Percentiles rank a stretch among this genome's conserved stretches.
Conservation (phyloP, 1,140 invertebrate genomes). For the Megalopta genalis region DNA sequence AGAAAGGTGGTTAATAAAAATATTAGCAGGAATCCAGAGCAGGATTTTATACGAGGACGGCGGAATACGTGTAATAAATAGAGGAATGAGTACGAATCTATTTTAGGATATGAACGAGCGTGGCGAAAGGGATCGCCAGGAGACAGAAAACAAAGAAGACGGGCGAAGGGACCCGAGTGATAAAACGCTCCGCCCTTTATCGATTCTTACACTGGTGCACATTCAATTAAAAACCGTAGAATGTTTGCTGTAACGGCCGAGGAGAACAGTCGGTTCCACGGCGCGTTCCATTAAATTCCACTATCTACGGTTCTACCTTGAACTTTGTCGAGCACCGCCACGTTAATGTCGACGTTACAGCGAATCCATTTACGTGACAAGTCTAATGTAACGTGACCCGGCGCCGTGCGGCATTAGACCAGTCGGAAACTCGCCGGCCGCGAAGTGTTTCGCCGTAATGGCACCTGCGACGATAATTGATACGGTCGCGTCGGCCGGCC, state of each 20-base stretch:
- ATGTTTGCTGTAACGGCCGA: not conserved
- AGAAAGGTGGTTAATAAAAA: too few relatives aligned
- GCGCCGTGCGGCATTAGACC: constrained; percentile 16
- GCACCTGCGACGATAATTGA: constrained; percentile 32
- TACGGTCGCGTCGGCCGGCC: not conserved
- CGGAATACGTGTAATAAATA: too few relatives aligned
- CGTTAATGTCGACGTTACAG: constrained; percentile 23
- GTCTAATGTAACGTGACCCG: constrained; percentile 31
- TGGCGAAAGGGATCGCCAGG: too few relatives aligned
- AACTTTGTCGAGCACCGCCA: constrained; percentile 18
- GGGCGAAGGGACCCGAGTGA: too few relatives aligned
- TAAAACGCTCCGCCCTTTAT: too few relatives aligned
- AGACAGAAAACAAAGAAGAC: too few relatives aligned
- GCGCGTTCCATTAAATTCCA: not conserved
- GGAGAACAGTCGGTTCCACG: not conserved
- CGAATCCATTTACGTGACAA: constrained; percentile 30
- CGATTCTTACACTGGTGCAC: too few relatives aligned
- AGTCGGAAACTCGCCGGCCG: constrained; percentile 6
- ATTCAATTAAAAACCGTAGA: too few relatives aligned
- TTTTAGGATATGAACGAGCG: too few relatives aligned
- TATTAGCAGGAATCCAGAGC: too few relatives aligned
- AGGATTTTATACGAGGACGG: too few relatives aligned
- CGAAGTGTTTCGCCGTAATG: constrained; percentile 21
- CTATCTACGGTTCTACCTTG: not conserved
- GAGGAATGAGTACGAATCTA: too few relatives aligned